Base-by-base conservation (phyloP, 2,888 invertebrate genomes). In the Tinea semifulvella region DNA sequence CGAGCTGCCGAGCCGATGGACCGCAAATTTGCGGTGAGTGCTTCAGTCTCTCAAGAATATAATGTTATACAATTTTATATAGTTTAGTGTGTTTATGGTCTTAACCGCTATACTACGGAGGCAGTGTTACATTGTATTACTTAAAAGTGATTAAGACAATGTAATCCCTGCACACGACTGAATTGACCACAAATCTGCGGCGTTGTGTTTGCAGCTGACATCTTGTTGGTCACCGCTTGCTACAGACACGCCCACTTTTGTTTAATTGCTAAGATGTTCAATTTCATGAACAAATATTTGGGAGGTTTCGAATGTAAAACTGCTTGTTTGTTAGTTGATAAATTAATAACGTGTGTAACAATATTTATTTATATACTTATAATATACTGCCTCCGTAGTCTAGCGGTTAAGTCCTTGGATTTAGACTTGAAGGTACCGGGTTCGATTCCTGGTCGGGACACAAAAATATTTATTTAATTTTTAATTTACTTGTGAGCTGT, bases 141-240 rank as follows among this genome's bases (percentile, higher is more conserved):
- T 13, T 20, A 19, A 22, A 3, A 13, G 19, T 22, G 13, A 40
- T n/a, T 40, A 40, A 40, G 40, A 40, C 40, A 40, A 22, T 40
- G 22, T 22, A 13, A 40, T 13, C 22, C 13, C 16, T 31, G 22
- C 22, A 5, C 8, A 14, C 16, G 22, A 35, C 39, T 17, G 61
- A 61, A 63, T 60, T 63, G 67, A 73, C 77, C 77, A 77, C 77
- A 73, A 75, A 79, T 76, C 75, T 71, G 71, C 56, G 73, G 74
- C 43, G 36, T 53, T 43, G 66, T 43, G 43, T 43, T 43, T 43
- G 43, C 31, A 20, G 7, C 13, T 43, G 43, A 43, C 43, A 43
- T 31, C 43, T 63, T 62, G 57, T 56, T 56, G 77, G 53, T 56
- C 52, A 59, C 59, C 56, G 57, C 58, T 53, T 56, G 60, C 56